Conservation (phyloP, 2,113 vertebrate species). For the Prunella fulvescens region DNA sequence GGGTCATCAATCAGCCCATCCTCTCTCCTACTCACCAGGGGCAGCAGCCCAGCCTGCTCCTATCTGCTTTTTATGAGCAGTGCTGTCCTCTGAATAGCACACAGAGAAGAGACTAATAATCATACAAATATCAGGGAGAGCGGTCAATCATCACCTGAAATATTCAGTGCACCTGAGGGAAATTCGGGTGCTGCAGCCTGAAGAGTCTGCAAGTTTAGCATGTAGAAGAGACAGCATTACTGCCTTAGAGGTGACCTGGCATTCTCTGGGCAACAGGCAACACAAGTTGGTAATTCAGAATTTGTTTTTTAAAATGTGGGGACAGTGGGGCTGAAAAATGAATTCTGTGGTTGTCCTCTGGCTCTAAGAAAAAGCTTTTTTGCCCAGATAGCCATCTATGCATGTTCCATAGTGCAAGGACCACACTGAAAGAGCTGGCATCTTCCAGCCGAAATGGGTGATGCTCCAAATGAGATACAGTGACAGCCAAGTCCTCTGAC, state of each 20-base stretch:
- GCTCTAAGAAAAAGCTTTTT: neutral
- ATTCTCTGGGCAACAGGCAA: neutral
- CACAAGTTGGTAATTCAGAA: neutral
- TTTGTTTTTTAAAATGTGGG: neutral
- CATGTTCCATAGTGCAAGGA: neutral
- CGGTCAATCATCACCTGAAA: slow-evolving; percentile 27
- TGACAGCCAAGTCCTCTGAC: neutral
- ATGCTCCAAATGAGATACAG: neutral
- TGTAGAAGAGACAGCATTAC: neutral
- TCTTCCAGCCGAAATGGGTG: neutral
- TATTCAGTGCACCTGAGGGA: slow-evolving; percentile 7
- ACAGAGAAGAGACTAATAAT: slow-evolving; percentile 50
- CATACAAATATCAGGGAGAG: slow-evolving; percentile 38
- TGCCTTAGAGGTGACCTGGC: neutral
- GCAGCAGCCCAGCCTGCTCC: slow-evolving; percentile 25
- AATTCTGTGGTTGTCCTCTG: neutral
- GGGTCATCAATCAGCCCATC: slow-evolving; percentile 75
- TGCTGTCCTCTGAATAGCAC: slow-evolving; percentile 17
- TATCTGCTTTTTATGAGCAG: slow-evolving; percentile 51
- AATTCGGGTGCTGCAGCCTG: neutral
- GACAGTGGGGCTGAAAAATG: neutral
- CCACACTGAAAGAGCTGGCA: neutral
- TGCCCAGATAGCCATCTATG: neutral
- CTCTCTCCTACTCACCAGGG: slow-evolving; percentile 46
- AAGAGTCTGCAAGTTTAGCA: slow-evolving; percentile 1